These are phyloP conservation scores for Hypena proboscidalis DNA, from an alignment of 2,888 invertebrate species.

Conservation along the genomic window DNA sequence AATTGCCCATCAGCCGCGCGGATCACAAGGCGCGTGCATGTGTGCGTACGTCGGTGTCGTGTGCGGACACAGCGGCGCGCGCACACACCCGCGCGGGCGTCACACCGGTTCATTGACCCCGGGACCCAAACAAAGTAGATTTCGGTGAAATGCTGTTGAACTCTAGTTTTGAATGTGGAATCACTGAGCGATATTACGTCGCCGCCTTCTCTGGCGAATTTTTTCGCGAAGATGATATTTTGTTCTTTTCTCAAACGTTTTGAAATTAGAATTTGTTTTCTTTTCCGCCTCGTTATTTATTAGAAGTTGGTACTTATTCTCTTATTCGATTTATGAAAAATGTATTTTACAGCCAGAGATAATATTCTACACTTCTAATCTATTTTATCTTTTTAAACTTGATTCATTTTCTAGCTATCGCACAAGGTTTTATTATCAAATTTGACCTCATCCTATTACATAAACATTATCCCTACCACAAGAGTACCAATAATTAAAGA, in stretches of 20 bases:
- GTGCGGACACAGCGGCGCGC: conserved; percentile 63
- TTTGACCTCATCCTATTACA: too few species aligned
- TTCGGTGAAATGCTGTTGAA: conserved; percentile 85
- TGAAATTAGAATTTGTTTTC: conserved; percentile 7
- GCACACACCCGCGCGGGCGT: conserved; percentile 73
- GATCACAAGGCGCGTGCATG: conserved; percentile 54
- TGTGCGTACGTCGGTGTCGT: conserved; percentile 65
- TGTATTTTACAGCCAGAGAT: not conserved
- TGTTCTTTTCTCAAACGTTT: conserved; percentile 20
- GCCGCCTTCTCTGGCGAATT: conserved; percentile 66
- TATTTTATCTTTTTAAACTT: not conserved
- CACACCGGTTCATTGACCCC: conserved; percentile 78
- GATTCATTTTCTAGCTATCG: too few species aligned
- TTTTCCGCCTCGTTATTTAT: conserved; percentile 4
- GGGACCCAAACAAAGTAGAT: conserved; percentile 84
- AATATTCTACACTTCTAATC: not conserved
- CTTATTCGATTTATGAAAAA: not conserved
- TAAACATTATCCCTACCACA: too few species aligned
- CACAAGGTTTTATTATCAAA: too few species aligned
- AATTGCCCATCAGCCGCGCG: conserved; percentile 60
- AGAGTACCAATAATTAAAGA: not conserved
- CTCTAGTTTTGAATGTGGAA: conserved; percentile 78
- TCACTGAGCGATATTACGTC: conserved; percentile 63
- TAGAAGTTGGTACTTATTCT: not conserved
- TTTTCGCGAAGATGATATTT: conserved; percentile 47